These are phyloP conservation scores for Zosterops japonicus DNA, from an alignment of 2,113 vertebrate genomes.

Conservation along the genomic window DNA sequence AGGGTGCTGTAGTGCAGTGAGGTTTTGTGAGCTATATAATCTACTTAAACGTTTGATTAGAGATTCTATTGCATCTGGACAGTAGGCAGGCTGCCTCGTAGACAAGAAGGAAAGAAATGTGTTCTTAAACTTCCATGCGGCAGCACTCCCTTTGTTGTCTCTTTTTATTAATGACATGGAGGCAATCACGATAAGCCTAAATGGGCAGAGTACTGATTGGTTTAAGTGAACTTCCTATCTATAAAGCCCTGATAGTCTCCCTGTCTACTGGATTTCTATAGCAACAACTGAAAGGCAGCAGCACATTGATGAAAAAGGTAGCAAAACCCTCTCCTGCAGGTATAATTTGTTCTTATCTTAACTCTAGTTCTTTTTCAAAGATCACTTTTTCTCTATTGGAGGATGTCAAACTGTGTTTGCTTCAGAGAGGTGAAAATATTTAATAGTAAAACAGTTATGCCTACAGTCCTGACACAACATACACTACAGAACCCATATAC, in stretches of 20 bases:
- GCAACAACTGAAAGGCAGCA: not conserved
- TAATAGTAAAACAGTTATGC: not conserved
- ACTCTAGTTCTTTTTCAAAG: not conserved
- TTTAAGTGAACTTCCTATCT: constrained; percentile 6
- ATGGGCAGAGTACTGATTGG: not conserved
- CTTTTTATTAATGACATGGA: constrained; percentile 3
- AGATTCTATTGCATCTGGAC: not conserved
- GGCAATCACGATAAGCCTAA: not conserved
- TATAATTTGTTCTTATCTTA: constrained; percentile 8
- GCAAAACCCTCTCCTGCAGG: not conserved
- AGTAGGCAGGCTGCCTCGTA: not conserved
- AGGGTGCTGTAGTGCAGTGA: not conserved
- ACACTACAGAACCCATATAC: not conserved
- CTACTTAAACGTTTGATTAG: constrained; percentile 34
- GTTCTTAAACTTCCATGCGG: not conserved
- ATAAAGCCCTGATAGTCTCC: not conserved
- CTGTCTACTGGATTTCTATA: not conserved
- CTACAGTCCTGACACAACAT: not conserved
- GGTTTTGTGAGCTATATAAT: constrained; percentile 26
- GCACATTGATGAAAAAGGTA: not conserved
- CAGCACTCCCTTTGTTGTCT: not conserved
- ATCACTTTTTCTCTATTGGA: not conserved
- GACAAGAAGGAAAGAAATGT: not conserved
- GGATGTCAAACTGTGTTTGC: not conserved
- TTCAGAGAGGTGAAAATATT: not conserved